These are phyloP conservation scores for Parazoanthus swiftii DNA, from an alignment of 92 coral and sea anemone genomes.

Conservation along the genomic window DNA sequence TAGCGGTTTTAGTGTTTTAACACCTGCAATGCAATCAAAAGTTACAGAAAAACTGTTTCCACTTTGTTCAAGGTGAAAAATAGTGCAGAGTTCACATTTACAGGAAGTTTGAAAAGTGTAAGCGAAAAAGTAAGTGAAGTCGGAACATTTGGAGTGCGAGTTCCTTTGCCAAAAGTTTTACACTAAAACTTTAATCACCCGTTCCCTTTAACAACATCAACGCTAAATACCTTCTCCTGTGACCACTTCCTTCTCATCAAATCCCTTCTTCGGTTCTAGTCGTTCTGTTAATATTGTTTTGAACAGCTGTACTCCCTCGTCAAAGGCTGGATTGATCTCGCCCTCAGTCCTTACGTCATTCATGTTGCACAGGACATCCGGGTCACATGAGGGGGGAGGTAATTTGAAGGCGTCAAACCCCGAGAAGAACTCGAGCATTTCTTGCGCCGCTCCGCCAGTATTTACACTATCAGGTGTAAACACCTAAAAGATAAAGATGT, in stretches of 20 bases:
- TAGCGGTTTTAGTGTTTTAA: too few relatives aligned
- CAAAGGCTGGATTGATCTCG: conserved; percentile 15
- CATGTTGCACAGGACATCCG: conserved; percentile 29
- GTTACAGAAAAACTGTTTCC: too few relatives aligned
- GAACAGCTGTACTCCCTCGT: conserved; percentile 14
- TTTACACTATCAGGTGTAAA: conserved; percentile 6
- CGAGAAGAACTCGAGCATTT: conserved; percentile 33
- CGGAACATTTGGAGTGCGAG: too few relatives aligned
- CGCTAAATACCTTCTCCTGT: conserved; percentile 22
- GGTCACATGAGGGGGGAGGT: conserved; percentile 28
- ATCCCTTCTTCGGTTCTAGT: conserved; percentile 31
- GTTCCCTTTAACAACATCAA: too few relatives aligned
- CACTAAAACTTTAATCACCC: not conserved
- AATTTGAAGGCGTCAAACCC: conserved; percentile 42
- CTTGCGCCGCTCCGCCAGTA: conserved; percentile 20
- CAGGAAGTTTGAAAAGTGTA: too few relatives aligned
- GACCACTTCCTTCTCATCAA: conserved; percentile 27
- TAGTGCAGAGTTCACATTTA: too few relatives aligned
- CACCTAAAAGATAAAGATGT: not conserved
- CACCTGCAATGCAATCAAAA: too few relatives aligned
- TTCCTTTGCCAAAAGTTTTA: too few relatives aligned
- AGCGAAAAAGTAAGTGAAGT: too few relatives aligned
- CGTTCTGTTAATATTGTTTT: not conserved
- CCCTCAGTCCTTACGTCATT: not conserved
- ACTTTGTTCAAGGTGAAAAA: too few relatives aligned